Evolutionary conservation across 2,888 invertebrate species (phyloP).

Genomic region (Acanthosepion esculentum): DNA sequence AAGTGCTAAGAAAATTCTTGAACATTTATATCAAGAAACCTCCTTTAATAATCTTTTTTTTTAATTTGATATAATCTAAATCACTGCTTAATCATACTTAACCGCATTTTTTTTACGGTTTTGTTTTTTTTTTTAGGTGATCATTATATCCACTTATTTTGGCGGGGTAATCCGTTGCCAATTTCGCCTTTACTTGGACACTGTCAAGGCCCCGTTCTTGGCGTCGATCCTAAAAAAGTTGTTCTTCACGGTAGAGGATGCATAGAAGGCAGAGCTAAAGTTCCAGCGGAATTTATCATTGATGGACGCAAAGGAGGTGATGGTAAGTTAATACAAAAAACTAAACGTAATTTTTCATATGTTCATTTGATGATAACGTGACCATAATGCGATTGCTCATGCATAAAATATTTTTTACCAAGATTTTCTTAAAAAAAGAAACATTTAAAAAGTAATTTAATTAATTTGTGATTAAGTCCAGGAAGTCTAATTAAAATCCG

Average conservation of each 20-base stretch:
- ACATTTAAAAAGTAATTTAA: no score
- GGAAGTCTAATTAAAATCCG: no score
- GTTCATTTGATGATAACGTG: no score
- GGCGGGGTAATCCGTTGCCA: constrained; percentile 84
- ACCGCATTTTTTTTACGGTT: background rate
- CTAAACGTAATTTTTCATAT: no score
- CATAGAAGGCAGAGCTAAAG: constrained; percentile 90
- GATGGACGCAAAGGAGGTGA: constrained; percentile 86
- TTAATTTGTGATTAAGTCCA: no score
- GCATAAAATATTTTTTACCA: background rate
- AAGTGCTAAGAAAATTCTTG: no score
- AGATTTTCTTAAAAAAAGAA: no score
- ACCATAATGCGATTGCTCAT: background rate
- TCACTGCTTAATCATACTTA: background rate
- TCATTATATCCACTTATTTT: constrained; percentile 84
- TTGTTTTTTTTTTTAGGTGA: constrained; percentile 78
- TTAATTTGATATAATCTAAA: background rate
- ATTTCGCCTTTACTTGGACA: constrained; percentile 81
- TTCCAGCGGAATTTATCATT: constrained; percentile 93
- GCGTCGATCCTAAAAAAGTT: constrained; percentile 70
- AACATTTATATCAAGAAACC: no score
- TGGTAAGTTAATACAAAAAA: constrained; percentile 75
- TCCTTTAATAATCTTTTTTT: no score
- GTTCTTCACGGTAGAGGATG: constrained; percentile 89
- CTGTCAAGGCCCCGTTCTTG: constrained; percentile 69